Percentiles rank a stretch among this genome's conserved stretches.
These are phyloP conservation scores for Xestia c-nigrum DNA, from an alignment of 2,888 invertebrate genomes.

Conservation along the genomic window DNA sequence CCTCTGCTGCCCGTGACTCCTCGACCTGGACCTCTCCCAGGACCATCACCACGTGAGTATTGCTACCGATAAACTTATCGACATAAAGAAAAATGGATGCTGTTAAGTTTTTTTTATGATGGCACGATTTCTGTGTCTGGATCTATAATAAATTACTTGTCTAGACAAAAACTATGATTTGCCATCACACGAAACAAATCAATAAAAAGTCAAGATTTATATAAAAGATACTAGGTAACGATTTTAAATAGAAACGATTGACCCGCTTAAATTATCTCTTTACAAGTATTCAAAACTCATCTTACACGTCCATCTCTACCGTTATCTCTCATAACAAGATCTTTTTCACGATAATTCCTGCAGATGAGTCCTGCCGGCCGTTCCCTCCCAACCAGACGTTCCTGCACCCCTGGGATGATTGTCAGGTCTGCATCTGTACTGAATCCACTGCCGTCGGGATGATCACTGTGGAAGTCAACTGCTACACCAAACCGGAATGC, in stretches of 20 bases:
- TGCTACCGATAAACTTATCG: not conserved
- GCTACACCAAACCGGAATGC: slow-evolving; percentile 82
- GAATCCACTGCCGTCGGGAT: slow-evolving; percentile 71
- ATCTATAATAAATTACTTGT: not conserved
- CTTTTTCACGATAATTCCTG: slow-evolving; percentile 9
- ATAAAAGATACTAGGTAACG: not conserved
- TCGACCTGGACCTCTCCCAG: slow-evolving; percentile 79
- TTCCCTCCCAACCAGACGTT: slow-evolving; percentile 80
- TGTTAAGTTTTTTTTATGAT: not conserved
- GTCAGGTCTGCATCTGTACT: slow-evolving; percentile 81
- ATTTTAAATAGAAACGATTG: not conserved
- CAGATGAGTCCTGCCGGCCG: slow-evolving; percentile 84
- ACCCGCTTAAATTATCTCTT: not conserved
- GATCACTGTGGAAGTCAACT: slow-evolving; percentile 82
- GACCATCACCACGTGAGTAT: slow-evolving; percentile 84
- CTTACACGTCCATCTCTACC: not conserved
- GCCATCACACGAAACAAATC: not conserved
- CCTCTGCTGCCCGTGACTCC: slow-evolving; percentile 34
- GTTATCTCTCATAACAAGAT: not conserved
- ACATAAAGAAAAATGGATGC: not conserved
- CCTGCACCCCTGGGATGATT: slow-evolving; percentile 87
- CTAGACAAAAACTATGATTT: no score
- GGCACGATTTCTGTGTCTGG: not conserved
- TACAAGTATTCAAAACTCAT: not conserved
- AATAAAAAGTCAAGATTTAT: not conserved